These are phyloP conservation scores for Amniataba percoides DNA, from an alignment of 2,797 vertebrate genomes.

Conservation along the genomic window DNA sequence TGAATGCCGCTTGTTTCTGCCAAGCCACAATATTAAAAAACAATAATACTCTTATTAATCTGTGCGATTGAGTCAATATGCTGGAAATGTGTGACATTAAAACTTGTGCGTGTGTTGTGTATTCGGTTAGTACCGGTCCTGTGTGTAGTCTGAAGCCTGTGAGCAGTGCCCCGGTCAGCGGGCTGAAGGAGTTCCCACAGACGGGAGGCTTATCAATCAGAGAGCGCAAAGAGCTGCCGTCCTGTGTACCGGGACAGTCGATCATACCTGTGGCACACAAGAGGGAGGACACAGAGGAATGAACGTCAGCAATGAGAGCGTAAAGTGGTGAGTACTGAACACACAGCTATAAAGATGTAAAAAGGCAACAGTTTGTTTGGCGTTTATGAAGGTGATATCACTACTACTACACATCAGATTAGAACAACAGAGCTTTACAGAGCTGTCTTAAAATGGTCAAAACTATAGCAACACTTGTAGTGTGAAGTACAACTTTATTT, in stretches of 20 bases:
- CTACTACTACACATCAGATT: not conserved
- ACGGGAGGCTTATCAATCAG: conserved; percentile 97
- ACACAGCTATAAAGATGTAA: not conserved
- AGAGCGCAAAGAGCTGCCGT: conserved; percentile 95
- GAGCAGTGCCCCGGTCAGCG: conserved; percentile 93
- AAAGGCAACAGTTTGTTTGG: not conserved
- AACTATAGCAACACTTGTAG: not conserved
- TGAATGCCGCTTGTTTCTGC: not conserved
- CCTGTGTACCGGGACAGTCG: conserved; percentile 94
- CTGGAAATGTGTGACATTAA: not conserved
- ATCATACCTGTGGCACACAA: conserved; percentile 90
- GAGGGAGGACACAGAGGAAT: not conserved
- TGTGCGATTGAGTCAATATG: not conserved
- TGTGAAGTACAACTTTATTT: not conserved
- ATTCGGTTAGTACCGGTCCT: conserved; percentile 89
- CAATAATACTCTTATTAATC: not conserved
- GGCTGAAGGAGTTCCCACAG: conserved; percentile 95
- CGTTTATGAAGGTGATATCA: not conserved
- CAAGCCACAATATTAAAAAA: not conserved
- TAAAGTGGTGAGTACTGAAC: not conserved
- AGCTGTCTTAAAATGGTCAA: not conserved
- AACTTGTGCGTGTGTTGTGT: not conserved
- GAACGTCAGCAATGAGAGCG: not conserved
- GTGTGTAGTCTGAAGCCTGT: conserved; percentile 97
- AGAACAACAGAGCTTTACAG: not conserved